Evolutionary conservation across 30 jellyfish, hydroid and myxozoan genomes (phyloP).

Genomic region (Phacellophora camtschatica): DNA sequence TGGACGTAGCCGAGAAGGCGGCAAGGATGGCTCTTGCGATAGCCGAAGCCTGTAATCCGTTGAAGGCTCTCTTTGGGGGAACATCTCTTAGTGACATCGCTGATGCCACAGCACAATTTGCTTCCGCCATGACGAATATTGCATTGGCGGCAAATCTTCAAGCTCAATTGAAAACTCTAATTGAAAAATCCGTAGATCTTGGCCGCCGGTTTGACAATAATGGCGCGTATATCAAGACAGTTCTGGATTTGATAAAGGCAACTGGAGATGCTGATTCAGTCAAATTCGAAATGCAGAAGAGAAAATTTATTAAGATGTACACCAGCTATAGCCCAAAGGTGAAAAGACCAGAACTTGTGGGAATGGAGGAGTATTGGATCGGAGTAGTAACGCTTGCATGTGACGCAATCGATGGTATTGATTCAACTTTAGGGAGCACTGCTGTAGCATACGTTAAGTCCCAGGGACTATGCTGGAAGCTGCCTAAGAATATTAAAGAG

Average conservation of each 20-base stretch:
- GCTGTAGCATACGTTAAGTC: neutral
- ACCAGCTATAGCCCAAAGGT: conserved; percentile 47
- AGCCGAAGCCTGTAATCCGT: conserved; percentile 61
- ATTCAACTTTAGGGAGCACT: neutral
- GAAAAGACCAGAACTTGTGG: conserved; percentile 45
- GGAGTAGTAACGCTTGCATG: conserved; percentile 48
- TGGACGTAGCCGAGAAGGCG: conserved; percentile 26
- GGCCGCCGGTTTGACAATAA: conserved; percentile 12
- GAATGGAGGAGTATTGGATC: conserved; percentile 9
- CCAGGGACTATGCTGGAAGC: conserved; percentile 13
- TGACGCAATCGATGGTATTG: conserved; percentile 37
- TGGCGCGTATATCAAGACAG: neutral
- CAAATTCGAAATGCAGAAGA: conserved; percentile 3
- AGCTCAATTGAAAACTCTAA: neutral
- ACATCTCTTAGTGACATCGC: conserved; percentile 8
- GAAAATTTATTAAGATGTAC: neutral
- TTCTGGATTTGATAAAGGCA: neutral
- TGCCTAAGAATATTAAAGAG: neutral
- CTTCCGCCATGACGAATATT: neutral
- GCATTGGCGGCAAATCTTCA: neutral
- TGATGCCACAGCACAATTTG: conserved; percentile 3
- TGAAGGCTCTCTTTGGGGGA: conserved; percentile 37
- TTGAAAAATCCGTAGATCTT: conserved; percentile 16
- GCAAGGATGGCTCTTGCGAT: conserved; percentile 11
- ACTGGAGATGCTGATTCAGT: conserved; percentile 12